Conservation (phyloP, 2,797 vertebrate genomes). For the Amniataba percoides region DNA sequence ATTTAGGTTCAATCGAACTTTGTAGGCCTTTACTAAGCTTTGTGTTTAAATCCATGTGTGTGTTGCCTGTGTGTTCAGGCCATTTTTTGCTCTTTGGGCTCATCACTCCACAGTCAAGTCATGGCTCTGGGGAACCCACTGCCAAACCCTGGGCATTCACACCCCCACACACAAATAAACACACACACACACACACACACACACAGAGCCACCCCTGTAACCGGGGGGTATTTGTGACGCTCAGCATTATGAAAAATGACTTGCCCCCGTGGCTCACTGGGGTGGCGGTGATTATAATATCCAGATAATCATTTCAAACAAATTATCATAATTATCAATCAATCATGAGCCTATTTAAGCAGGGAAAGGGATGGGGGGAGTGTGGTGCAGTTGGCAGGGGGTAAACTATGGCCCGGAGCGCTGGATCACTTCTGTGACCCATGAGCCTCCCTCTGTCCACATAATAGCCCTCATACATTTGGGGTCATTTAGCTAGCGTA, state of each 20-base stretch:
- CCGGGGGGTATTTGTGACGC: slow-evolving; percentile 86
- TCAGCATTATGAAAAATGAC: slow-evolving; percentile 84
- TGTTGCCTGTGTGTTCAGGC: slow-evolving; percentile 1
- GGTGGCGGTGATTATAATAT: slow-evolving; percentile 88
- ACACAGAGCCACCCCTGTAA: slow-evolving; percentile 68
- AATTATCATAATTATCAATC: slow-evolving; percentile 99
- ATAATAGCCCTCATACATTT: slow-evolving; percentile 91
- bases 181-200: slow-evolving; percentile 27
- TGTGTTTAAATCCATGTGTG: slow-evolving; percentile 2
- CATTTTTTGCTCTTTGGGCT: slow-evolving; percentile 83
- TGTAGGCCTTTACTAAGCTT: neutral
- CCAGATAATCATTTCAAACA: slow-evolving; percentile 95
- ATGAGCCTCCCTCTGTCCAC: slow-evolving; percentile 85
- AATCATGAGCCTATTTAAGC: slow-evolving; percentile 89
- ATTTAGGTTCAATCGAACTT: neutral
- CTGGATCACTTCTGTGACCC: slow-evolving; percentile 91
- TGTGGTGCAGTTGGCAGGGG: slow-evolving; percentile 69
- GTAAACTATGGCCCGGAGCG: slow-evolving; percentile 83
- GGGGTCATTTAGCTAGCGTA: slow-evolving; percentile 82
- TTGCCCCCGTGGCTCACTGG: slow-evolving; percentile 75
- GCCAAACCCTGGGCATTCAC: slow-evolving; percentile 60
- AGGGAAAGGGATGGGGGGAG: slow-evolving; percentile 59
- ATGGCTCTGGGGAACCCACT: slow-evolving; percentile 66
- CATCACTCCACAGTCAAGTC: slow-evolving; percentile 84
- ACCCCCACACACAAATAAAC: neutral